These are phyloP conservation scores for Eupeodes corollae DNA, from an alignment of 1,140 invertebrate species.

Conservation along the genomic window DNA sequence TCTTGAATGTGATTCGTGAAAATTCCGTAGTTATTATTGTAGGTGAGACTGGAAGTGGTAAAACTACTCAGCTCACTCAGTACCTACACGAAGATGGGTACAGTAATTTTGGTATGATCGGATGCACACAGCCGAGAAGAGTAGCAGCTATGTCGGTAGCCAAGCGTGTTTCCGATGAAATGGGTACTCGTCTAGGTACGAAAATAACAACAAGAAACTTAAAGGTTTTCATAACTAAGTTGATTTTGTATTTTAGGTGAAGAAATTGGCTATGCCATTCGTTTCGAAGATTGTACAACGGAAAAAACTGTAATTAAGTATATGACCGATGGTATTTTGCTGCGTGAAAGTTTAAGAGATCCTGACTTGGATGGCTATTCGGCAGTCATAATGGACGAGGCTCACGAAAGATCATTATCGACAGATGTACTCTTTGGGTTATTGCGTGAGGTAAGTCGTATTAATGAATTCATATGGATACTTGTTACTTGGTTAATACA, in stretches of 20 bases:
- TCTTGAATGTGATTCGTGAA: conserved; percentile 87
- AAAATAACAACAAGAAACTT: background rate
- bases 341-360: conserved; percentile 89
- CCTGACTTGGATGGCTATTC: conserved; percentile 93
- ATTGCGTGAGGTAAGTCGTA: conserved; percentile 69
- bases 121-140: conserved; percentile 86
- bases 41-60: conserved; percentile 97
- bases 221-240: background rate
- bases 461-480: too few species aligned
- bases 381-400: conserved; percentile 98
- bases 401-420: conserved; percentile 92
- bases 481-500: too few species aligned
- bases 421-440: conserved; percentile 98
- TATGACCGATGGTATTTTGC: conserved; percentile 97
- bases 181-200: conserved; percentile 71
- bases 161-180: conserved; percentile 97
- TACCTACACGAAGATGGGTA: conserved; percentile 98
- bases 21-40: conserved; percentile 94
- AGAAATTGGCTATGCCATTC: conserved; percentile 96
- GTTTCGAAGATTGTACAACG: conserved; percentile 98
- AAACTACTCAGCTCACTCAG: conserved; percentile 93
- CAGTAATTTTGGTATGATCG: conserved; percentile 85
- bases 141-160: conserved; percentile 99
- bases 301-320: conserved; percentile 96
- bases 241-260: conserved; percentile 45